phyloP scores from a whole-genome alignment of 2,888 invertebrate species.

The Hydropsyche betteni region DNA sequence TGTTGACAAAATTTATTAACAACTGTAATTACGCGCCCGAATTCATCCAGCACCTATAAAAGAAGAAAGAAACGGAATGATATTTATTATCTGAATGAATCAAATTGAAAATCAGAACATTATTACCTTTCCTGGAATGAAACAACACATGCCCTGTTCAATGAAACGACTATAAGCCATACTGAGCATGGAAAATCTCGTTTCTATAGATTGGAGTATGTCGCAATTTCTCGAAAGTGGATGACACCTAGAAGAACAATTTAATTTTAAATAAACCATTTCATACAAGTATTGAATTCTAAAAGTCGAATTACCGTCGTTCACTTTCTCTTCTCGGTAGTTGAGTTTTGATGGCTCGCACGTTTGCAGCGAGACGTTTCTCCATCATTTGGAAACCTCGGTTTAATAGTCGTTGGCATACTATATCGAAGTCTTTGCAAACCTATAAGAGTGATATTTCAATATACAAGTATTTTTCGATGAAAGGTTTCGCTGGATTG shows the following conservation, averaged over 20 bases:
- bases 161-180: slow-evolving; percentile 94
- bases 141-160: slow-evolving; percentile 84
- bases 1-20: slow-evolving; percentile 62
- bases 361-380: slow-evolving; percentile 75
- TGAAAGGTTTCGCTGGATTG: no score
- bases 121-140: slow-evolving; percentile 91
- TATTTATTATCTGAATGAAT: neutral
- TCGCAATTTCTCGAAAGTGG: slow-evolving; percentile 88
- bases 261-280: neutral
- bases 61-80: slow-evolving; percentile 35
- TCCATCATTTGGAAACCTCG: slow-evolving; percentile 85
- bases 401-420: slow-evolving; percentile 80
- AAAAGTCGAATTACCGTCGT: slow-evolving; percentile 65
- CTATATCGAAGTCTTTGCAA: slow-evolving; percentile 77
- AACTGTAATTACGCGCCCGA: slow-evolving; percentile 75
- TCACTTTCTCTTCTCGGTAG: slow-evolving; percentile 91
- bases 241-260: slow-evolving; percentile 69
- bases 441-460: slow-evolving; percentile 66
- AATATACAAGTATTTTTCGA: no score
- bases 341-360: slow-evolving; percentile 81
- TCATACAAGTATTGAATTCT: neutral
- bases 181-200: slow-evolving; percentile 87
- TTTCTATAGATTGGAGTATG: slow-evolving; percentile 89
- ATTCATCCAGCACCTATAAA: slow-evolving; percentile 86
- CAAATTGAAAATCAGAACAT: no score